Conservation (phyloP, 1,140 invertebrate genomes). For the Cryptotermes secundus region DNA sequence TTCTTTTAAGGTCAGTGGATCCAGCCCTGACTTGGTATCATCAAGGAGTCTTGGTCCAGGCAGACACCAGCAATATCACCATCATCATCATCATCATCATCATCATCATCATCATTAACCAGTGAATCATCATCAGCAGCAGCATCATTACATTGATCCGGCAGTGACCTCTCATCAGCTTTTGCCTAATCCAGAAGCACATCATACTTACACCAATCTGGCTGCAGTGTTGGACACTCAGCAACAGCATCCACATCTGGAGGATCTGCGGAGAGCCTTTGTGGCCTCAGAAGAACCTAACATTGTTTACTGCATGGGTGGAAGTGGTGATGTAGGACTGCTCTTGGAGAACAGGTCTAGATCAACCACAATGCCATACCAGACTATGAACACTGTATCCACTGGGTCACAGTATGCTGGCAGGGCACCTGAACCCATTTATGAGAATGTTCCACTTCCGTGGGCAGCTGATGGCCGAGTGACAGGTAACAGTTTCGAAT, state of each 20-base stretch:
- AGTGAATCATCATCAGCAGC: not conserved
- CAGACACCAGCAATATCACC: conserved; percentile 2
- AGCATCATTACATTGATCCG: conserved; percentile 12
- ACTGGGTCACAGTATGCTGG: not conserved
- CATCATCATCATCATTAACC: too few species aligned
- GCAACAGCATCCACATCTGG: not conserved
- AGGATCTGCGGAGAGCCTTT: not conserved
- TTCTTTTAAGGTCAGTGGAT: conserved; percentile 62
- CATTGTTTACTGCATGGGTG: conserved; percentile 19
- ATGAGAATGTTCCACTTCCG: conserved; percentile 70
- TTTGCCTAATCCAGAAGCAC: conserved; percentile 52
- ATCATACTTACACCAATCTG: conserved; percentile 71
- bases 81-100: too few species aligned
- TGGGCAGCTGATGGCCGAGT: conserved; percentile 40
- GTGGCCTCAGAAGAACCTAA: conserved; percentile 37
- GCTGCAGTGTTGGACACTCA: conserved; percentile 45
- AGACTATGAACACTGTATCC: conserved; percentile 18
- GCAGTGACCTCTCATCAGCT: conserved; percentile 41
- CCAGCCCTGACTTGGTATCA: conserved; percentile 75
- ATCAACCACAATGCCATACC: conserved; percentile 27
- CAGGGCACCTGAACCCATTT: conserved; percentile 63
- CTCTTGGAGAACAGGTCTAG: not conserved
- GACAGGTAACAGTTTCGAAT: not conserved
- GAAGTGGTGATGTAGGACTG: not conserved
- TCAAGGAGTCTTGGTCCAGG: conserved; percentile 49